Percentiles rank a stretch among this genome's conserved stretches.
These are phyloP conservation scores for Merops nubicus DNA, from an alignment of 2,113 vertebrate genomes.

Conservation along the genomic window DNA sequence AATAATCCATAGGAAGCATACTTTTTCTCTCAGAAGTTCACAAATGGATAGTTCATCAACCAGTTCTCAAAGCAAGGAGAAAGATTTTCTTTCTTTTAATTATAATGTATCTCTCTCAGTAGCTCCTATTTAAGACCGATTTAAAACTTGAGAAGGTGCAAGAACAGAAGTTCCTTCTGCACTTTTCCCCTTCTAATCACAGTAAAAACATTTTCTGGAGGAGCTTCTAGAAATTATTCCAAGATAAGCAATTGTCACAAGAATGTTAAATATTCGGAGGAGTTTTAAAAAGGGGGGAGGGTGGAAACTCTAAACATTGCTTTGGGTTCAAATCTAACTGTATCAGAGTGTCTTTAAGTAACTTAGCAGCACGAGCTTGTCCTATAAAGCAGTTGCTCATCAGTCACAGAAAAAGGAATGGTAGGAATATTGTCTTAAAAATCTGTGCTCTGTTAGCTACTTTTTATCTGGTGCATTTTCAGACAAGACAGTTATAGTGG, in stretches of 20 bases:
- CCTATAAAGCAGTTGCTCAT: background rate
- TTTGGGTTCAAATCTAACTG: background rate
- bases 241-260: background rate
- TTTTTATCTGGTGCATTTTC: background rate
- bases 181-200: background rate
- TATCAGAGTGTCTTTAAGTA: background rate
- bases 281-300: background rate
- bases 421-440: background rate
- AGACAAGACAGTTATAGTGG: background rate
- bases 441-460: background rate
- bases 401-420: background rate
- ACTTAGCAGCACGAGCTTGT: background rate
- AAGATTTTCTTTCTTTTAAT: background rate
- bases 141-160: background rate
- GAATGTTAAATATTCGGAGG: background rate
- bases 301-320: background rate
- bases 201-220: background rate
- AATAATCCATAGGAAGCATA: background rate
- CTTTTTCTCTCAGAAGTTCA: accelerated
- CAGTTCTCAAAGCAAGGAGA: background rate
- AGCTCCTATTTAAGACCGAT: background rate
- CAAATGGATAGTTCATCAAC: background rate
- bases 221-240: background rate
- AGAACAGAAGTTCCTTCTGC: background rate
- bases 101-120: background rate